Evolutionary conservation across 2,797 vertebrate genomes (phyloP).

Genomic region (Diplodus puntazzo): DNA sequence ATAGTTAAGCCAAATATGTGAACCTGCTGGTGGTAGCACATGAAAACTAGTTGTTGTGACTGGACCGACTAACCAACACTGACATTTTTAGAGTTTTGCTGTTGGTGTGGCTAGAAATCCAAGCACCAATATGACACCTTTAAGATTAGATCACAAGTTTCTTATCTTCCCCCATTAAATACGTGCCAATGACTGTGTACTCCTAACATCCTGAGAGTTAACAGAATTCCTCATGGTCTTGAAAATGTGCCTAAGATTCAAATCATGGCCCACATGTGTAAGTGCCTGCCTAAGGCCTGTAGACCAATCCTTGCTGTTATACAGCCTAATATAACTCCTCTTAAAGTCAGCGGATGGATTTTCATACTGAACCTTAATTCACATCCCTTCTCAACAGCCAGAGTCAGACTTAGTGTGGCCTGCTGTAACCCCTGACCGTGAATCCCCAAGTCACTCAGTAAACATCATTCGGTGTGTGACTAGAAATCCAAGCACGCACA

Average conservation of each 20-base stretch:
- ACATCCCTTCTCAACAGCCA: conserved; percentile 12
- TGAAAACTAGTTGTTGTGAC: neutral
- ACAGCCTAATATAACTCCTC: conserved; percentile 5
- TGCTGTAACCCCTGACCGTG: conserved; percentile 43
- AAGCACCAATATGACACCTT: neutral
- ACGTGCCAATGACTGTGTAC: neutral
- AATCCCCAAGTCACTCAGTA: conserved; percentile 43
- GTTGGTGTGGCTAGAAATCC: neutral
- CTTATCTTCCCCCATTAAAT: neutral
- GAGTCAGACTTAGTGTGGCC: conserved; percentile 12
- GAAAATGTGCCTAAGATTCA: conserved; percentile 16
- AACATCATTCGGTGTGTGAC: conserved; percentile 45
- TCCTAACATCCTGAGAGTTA: neutral
- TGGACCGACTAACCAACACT: too few relatives aligned
- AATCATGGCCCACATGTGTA: conserved; percentile 3
- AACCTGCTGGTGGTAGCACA: neutral
- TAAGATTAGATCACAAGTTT: neutral
- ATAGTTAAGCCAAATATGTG: too few relatives aligned
- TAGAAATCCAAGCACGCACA: conserved; percentile 41
- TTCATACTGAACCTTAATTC: conserved; percentile 37
- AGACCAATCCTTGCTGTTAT: conserved; percentile 16
- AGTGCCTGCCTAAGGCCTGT: conserved; percentile 10
- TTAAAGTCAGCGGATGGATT: conserved; percentile 38
- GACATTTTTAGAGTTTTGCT: too few relatives aligned
- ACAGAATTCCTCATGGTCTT: neutral